Evolutionary conservation across 64 coral and sea anemone species (phyloP), one percentile per base, ranked within the genome.

Genomic region (Cladopsammia gracilis): DNA sequence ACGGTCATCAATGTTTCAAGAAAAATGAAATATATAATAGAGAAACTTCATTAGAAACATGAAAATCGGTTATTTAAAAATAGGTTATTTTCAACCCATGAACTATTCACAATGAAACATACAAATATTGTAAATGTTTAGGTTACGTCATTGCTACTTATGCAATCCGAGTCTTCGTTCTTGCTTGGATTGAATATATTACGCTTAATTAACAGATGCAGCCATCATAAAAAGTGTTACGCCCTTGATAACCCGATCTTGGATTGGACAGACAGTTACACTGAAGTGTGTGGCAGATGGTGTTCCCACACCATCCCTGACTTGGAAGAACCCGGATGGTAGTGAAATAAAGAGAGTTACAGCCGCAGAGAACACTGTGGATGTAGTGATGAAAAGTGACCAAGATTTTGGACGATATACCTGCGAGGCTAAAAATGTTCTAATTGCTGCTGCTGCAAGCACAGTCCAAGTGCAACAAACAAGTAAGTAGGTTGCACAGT

Each of bases 251-350:
- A 23, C 0, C 14, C 16, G 20, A 46, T 83, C 79, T 18, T 83
- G 79, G 79, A 64, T 83, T 83, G 54, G 79, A 10, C 79, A 61
- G 25, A 47, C 14, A 62, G 79, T 83, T 3, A 64, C 58, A 2
- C 19, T 83, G 6, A 83, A 16, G 58, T 83, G 79, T 61, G 25
- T 64, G n/a, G 20, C 79, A 66, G 79, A 83, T 66, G 79, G 79
- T 46, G 12, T 65, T 7, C 79, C 79, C 6, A 45, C 6, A 14
- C 79, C 79, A 61, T 34, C 24, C 10, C 18, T 83, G 58, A 83
- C 79, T 15, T 83, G 79, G 79, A 44, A 15, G 9, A 61, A 64
- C 6, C 79, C 79, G 2, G 20, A 43, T 19, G 79, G 58, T 34
- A 49, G 7, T 64, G 18, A 47, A 83, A 10, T 61, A 66, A 65